Evolutionary conservation across 2,797 vertebrate genomes (phyloP), one percentile per base, ranked within the genome.

Genomic region (Pampus argenteus): DNA sequence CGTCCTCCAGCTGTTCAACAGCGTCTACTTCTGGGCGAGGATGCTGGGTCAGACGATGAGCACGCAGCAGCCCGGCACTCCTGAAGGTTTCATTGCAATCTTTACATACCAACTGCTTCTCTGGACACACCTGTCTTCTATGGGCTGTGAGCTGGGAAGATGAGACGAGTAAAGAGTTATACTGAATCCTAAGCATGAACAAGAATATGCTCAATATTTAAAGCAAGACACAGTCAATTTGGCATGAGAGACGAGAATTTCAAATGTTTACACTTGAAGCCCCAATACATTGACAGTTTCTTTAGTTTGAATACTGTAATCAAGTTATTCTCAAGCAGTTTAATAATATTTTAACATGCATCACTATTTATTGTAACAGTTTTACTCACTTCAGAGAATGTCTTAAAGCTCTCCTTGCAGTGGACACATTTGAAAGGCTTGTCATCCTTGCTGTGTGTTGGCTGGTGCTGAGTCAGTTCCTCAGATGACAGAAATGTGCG

Each of bases 361-460:
- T 15, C 4, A 42, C 2, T 15, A 42, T 17, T 42, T 26, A 20
- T 26, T 45, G 13, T 11, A 11, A 44, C 0, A 18, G 40, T 44
- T 44, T 17, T 11, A 73, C 91, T 91, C 23, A 95, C 95, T 90
- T 95, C 94, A 62, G 94, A 95, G 75, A 95, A 95, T 1, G 93
- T 94, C 65, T 93, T 94, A 59, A 96, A 96, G 85, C 94, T 92
- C 85, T 94, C 93, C 79, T 94, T 91, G 86, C 95, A 95, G 71
- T 94, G 93, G 48, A 89, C 86, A 52, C 95, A 96, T 90, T 95
- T 95, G 85, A 96, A 96, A 77, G 95, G 95, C 83, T 95, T 95
- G 83, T 95, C 95, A 29, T 94, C 95, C 81, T 94, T 95, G 82
- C 94, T 92, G 49, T 96, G 96, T 58, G 94, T 92, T 6, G 93